A percentile compares a stretch with the other conserved stretches of the same genome.
Conservation (phyloP, 1,140 invertebrate species). For the Cheumatopsyche charites region DNA sequence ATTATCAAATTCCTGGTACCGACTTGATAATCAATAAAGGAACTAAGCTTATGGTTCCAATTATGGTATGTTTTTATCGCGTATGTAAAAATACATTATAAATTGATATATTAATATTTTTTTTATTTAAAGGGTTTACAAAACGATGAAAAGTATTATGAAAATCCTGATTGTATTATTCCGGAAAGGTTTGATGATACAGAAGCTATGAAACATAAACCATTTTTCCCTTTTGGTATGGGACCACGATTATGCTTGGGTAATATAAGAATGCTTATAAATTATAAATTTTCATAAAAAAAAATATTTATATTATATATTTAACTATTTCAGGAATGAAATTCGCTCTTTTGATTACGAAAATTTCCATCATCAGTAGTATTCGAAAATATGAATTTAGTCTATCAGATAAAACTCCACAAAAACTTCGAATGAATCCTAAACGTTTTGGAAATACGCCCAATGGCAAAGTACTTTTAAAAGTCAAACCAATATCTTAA, state of each 20-base stretch:
- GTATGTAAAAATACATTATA: too few relatives aligned
- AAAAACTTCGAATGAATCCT: slow-evolving; percentile 32
- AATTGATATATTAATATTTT: too few relatives aligned
- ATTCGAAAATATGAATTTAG: slow-evolving; percentile 29
- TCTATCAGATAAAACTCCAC: slow-evolving; percentile 11
- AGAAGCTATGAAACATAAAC: slow-evolving; percentile 24
- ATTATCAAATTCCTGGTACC: slow-evolving; percentile 57
- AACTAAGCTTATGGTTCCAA: slow-evolving; percentile 61
- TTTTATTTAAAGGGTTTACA: slow-evolving; percentile 37
- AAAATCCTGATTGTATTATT: slow-evolving; percentile 37
- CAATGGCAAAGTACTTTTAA: slow-evolving; percentile 8
- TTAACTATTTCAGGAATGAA: slow-evolving; percentile 39
- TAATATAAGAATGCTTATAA: not conserved
- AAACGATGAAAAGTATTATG: slow-evolving; percentile 39
- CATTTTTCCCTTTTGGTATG: slow-evolving; percentile 38
- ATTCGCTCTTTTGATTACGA: slow-evolving; percentile 34
- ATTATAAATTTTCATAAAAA: too few relatives aligned
- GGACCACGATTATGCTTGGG: slow-evolving; percentile 39
- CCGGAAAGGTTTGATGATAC: slow-evolving; percentile 41
- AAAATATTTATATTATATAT: too few relatives aligned
- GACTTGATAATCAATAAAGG: slow-evolving; percentile 56
- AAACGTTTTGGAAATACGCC: slow-evolving; percentile 38
- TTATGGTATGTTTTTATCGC: slow-evolving; percentile 32
- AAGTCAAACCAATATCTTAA: not conserved
- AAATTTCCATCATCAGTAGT: slow-evolving; percentile 17